A percentile compares a stretch with the other conserved stretches of the same genome.
Evolutionary conservation across 2,797 vertebrate genomes (phyloP).

Genomic region (Intellagama lesueurii): DNA sequence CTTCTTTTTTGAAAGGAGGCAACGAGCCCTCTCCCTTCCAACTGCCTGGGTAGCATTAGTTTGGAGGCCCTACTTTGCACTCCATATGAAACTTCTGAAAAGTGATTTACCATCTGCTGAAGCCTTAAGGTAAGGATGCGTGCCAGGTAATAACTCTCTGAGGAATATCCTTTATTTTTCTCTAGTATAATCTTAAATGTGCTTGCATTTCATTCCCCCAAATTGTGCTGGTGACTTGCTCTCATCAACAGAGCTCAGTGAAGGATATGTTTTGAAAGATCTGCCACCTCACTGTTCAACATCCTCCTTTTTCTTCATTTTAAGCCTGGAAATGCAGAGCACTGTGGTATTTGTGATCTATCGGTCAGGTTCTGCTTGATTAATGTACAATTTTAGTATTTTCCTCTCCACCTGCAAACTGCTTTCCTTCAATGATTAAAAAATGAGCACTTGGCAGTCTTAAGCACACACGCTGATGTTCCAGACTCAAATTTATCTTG

Average conservation of each 20-base stretch:
- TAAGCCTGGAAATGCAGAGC: slow-evolving; percentile 57
- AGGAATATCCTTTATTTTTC: slow-evolving; percentile 55
- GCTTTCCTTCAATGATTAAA: slow-evolving; percentile 70
- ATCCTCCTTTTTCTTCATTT: slow-evolving; percentile 49
- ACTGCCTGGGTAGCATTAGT: no score
- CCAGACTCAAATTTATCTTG: slow-evolving; percentile 70
- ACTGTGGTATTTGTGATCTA: slow-evolving; percentile 67
- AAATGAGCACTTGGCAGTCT: slow-evolving; percentile 70
- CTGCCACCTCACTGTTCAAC: slow-evolving; percentile 59
- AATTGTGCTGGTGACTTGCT: slow-evolving; percentile 66
- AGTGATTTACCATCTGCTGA: slow-evolving; percentile 61
- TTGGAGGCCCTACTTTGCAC: not conserved
- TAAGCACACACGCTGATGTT: slow-evolving; percentile 70
- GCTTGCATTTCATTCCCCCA: slow-evolving; percentile 65
- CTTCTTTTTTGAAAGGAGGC: no score
- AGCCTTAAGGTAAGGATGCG: slow-evolving; percentile 64
- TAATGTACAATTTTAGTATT: slow-evolving; percentile 67
- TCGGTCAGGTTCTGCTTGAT: slow-evolving; percentile 65
- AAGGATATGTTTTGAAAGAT: slow-evolving; percentile 71
- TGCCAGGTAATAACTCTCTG: slow-evolving; percentile 57
- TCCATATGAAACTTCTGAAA: slow-evolving; percentile 53
- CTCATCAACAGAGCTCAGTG: slow-evolving; percentile 64
- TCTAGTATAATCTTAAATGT: slow-evolving; percentile 63
- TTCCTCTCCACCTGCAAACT: slow-evolving; percentile 62
- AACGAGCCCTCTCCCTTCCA: no score